phyloP scores from a whole-genome alignment of 2,888 invertebrate genomes.

The Diaphora mendica region DNA sequence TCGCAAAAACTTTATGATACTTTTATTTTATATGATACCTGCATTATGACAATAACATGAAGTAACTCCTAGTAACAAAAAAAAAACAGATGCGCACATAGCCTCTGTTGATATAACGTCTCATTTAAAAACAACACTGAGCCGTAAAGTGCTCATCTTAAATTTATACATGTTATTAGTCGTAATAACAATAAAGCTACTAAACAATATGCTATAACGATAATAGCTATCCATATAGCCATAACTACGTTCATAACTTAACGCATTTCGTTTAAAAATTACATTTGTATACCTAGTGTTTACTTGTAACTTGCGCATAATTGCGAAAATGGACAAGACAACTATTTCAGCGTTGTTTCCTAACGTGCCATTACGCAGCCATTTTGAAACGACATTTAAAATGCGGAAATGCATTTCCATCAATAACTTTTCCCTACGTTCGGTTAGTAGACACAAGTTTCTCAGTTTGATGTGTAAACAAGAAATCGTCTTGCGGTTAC shows the following conservation, averaged over 20 bases:
- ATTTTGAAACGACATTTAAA: conserved; percentile 66
- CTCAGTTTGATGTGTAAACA: conserved; percentile 71
- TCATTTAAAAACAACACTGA: conserved; percentile 5
- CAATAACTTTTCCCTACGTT: conserved; percentile 67
- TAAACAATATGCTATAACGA: conserved; percentile 4
- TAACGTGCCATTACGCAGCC: conserved; percentile 66
- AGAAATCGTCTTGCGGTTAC: conserved; percentile 65
- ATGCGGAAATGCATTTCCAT: conserved; percentile 70
- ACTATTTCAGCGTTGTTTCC: conserved; percentile 62
- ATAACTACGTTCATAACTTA: conserved; percentile 27
- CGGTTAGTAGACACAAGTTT: conserved; percentile 62
- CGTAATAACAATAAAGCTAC: conserved; percentile 2
- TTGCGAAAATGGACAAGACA: conserved; percentile 69
- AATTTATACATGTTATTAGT: background rate
- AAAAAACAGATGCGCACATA: background rate
- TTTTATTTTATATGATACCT: background rate
- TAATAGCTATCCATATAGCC: conserved; percentile 13
- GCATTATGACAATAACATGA: background rate
- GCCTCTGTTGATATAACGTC: background rate
- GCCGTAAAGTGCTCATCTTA: background rate
- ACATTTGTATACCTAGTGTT: conserved; percentile 34
- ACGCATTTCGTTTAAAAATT: conserved; percentile 29
- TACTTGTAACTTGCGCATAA: conserved; percentile 49
- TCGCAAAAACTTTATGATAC: background rate
- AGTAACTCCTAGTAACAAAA: background rate